Evolutionary conservation across 2,797 vertebrate genomes (phyloP), one percentile per base, ranked within the genome.

Genomic region (Tangara arthus): DNA sequence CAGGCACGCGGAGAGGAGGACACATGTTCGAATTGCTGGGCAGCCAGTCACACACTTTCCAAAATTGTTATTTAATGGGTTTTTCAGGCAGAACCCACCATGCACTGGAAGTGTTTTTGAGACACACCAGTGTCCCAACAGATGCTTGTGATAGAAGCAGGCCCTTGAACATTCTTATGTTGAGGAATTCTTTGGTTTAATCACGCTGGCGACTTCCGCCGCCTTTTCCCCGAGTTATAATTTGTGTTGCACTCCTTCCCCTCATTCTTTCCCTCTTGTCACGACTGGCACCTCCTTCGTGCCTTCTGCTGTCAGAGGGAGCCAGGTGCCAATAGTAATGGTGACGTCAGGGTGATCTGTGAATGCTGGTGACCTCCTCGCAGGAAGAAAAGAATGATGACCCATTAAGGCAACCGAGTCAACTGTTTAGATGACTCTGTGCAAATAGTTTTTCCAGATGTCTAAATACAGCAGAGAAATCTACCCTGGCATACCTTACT

Each of bases 141-240:
- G 84, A 69, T n/a, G 21, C 9, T 30, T 39, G n/a, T 3, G 20
- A 41, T 18, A 76, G 32, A 69, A 86, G 47, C 32, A 64, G 19
- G 26, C 73, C 15, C 24, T 32, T 46, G 61, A 55, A 34, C 24
- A 55, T 56, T 37, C 37, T 68, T 87, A 32, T 28, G 12, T 23
- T 56, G 39, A 53, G 66, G 27, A 82, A 73, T 84, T 65, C 17
- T 22, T 84, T 63, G 24, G 61, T 88, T 68, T 34, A 59, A 46
- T 63, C 19, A 4, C 3, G 9, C 50, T n/a, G 28, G 28, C 41
- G 41, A 44, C 44, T 79, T 76, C 39, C 0, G 0, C 23, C 1
- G 2, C 22, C 6, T 35, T 52, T 60, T 30, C 34, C 66, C 28
- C 32, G 53, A 49, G 41, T 41, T 70, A 4, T 16, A 8, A 18